These are phyloP conservation scores for Caenorhabditis uteleia DNA, from an alignment of 2,888 invertebrate genomes.

Conservation along the genomic window DNA sequence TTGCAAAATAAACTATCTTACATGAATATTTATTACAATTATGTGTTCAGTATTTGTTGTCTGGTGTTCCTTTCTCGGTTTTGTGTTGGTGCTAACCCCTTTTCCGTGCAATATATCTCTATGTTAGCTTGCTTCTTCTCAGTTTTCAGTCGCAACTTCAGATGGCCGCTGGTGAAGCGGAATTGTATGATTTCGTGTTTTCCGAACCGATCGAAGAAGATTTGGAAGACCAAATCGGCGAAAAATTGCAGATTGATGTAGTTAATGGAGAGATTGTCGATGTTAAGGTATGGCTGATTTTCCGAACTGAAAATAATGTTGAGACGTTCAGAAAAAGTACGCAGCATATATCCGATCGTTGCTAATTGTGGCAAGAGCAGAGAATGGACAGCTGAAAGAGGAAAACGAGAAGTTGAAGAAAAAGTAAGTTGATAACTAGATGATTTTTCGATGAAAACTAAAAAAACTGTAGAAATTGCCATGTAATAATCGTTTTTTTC, in stretches of 20 bases:
- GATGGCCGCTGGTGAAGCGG: slow-evolving; percentile 19
- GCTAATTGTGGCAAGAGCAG: slow-evolving; percentile 12
- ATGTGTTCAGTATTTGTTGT: too few relatives aligned
- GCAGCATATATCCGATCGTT: slow-evolving; percentile 7
- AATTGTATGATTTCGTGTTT: slow-evolving; percentile 21
- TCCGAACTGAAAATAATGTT: not conserved
- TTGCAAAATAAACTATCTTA: not conserved
- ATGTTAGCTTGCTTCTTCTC: not conserved
- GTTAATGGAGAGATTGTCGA: too few relatives aligned
- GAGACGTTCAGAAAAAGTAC: not conserved
- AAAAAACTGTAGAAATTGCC: not conserved
- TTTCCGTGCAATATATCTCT: too few relatives aligned
- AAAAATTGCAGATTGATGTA: too few relatives aligned
- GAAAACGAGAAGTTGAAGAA: slow-evolving; percentile 16
- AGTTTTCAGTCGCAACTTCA: too few relatives aligned
- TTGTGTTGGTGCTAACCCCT: too few relatives aligned
- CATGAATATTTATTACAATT: not conserved
- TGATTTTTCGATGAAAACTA: not conserved
- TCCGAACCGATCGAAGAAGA: not conserved
- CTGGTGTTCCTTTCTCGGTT: too few relatives aligned
- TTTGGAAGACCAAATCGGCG: too few relatives aligned
- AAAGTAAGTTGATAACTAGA: slow-evolving; percentile 13
- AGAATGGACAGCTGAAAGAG: slow-evolving; percentile 6
- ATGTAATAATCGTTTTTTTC: slow-evolving; percentile 1
- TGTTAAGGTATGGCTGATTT: too few relatives aligned